These are phyloP conservation scores for Tetramorium simillimum DNA, from an alignment of 1,140 invertebrate genomes.

Conservation along the genomic window DNA sequence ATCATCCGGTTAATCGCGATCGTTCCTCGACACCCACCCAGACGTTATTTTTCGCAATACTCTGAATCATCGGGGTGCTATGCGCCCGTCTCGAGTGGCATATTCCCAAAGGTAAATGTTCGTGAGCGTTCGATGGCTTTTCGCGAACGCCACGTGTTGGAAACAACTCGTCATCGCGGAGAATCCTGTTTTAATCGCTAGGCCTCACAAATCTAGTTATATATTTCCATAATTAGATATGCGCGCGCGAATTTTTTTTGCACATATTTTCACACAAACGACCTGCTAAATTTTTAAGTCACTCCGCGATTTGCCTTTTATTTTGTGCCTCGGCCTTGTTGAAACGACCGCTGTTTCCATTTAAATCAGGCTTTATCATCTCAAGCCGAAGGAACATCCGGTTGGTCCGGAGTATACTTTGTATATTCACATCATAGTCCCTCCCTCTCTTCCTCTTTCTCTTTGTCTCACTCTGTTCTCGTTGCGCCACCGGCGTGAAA, in stretches of 20 bases:
- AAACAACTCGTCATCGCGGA: background rate
- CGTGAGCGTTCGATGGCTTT: background rate
- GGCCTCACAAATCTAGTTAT: background rate
- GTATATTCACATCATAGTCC: background rate
- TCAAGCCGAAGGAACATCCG: conserved; percentile 13
- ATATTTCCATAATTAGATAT: conserved; percentile 28
- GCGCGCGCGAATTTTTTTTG: background rate
- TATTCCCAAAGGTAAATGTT: background rate
- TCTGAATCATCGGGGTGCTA: conserved; percentile 25
- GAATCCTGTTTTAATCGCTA: background rate
- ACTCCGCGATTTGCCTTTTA: background rate
- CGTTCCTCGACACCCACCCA: conserved; percentile 1
- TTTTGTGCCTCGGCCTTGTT: background rate
- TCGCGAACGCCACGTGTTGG: background rate
- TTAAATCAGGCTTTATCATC: conserved; percentile 25
- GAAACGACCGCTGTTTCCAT: background rate
- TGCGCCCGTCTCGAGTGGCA: background rate
- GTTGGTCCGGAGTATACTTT: conserved; percentile 1
- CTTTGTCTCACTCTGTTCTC: background rate
- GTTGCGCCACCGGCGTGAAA: background rate
- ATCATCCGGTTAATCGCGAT: conserved; percentile 11
- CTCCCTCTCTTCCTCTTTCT: background rate
- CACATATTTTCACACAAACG: background rate
- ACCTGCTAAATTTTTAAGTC: background rate
- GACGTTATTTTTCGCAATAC: conserved; percentile 13